These are phyloP conservation scores for Bombyx mori DNA, from an alignment of 1,140 invertebrate genomes.

Conservation along the genomic window DNA sequence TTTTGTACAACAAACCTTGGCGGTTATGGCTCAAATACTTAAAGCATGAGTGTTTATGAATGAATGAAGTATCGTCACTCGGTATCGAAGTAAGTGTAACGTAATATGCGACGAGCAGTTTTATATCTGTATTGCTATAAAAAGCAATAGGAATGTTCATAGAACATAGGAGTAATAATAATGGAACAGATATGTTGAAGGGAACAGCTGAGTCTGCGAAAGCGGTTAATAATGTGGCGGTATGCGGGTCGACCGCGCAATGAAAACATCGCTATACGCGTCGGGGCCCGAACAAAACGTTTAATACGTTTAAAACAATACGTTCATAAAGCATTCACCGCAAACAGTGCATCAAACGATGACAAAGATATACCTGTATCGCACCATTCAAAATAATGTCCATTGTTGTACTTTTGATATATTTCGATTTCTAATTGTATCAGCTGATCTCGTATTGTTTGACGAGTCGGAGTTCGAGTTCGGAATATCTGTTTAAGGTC, in stretches of 20 bases:
- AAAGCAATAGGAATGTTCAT: too few species aligned
- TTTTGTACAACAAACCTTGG: constrained; percentile 28
- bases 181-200: constrained; percentile 26
- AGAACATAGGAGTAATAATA: not conserved
- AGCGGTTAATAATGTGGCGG: constrained; percentile 35
- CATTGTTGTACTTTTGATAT: too few species aligned
- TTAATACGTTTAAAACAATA: constrained; percentile 59
- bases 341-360: constrained; percentile 34
- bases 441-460: constrained; percentile 20
- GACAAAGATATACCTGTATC: constrained; percentile 18
- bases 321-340: constrained; percentile 60
- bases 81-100: constrained; percentile 45
- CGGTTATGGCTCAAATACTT: constrained; percentile 43
- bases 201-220: constrained; percentile 31
- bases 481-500: constrained; percentile 1
- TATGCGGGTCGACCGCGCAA: constrained; percentile 64
- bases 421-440: constrained; percentile 12
- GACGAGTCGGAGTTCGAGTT: not conserved
- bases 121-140: too few species aligned
- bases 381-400: too few species aligned
- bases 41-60: constrained; percentile 51
- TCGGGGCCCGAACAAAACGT: constrained; percentile 33
- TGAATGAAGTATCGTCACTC: constrained; percentile 67
- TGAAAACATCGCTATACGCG: constrained; percentile 40
- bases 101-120: constrained; percentile 27